Evolutionary conservation across 2,888 invertebrate species (phyloP).

Genomic region (Scaeva pyrastri): DNA sequence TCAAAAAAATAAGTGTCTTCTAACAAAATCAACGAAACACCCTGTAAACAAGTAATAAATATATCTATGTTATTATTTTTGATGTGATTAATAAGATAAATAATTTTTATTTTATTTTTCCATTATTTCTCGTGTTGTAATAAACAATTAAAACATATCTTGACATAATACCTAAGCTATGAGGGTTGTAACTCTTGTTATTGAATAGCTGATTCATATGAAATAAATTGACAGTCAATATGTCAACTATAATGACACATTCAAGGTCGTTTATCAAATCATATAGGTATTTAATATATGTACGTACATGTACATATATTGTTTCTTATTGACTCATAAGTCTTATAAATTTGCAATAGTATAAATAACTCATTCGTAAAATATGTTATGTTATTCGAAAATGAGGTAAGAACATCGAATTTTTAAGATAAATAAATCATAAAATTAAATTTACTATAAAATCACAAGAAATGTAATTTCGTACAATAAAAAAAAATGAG

Average conservation of each 20-base stretch:
- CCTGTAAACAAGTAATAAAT: not conserved
- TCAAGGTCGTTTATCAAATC: conserved; percentile 7
- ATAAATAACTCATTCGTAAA: no score
- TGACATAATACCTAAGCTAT: not conserved
- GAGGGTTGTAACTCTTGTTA: not conserved
- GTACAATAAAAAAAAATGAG: no score
- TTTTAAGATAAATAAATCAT: no score
- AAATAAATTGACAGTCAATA: not conserved
- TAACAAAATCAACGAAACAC: not conserved
- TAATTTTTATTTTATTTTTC: not conserved
- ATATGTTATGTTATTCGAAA: no score
- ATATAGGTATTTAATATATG: no score
- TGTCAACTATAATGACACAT: not conserved
- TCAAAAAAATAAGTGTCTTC: no score
- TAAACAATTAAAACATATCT: conserved; percentile 14
- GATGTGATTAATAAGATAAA: not conserved
- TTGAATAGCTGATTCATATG: conserved; percentile 8
- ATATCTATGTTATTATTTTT: not conserved
- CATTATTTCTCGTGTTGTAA: not conserved
- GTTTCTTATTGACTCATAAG: no score
- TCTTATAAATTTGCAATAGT: no score
- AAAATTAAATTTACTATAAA: no score
- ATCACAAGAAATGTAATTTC: no score
- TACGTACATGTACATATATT: no score
- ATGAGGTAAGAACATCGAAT: no score